Percentiles rank a stretch among this genome's conserved stretches.
Evolutionary conservation across 1,140 invertebrate genomes (phyloP).

Genomic region (Nilaparvata lugens): DNA sequence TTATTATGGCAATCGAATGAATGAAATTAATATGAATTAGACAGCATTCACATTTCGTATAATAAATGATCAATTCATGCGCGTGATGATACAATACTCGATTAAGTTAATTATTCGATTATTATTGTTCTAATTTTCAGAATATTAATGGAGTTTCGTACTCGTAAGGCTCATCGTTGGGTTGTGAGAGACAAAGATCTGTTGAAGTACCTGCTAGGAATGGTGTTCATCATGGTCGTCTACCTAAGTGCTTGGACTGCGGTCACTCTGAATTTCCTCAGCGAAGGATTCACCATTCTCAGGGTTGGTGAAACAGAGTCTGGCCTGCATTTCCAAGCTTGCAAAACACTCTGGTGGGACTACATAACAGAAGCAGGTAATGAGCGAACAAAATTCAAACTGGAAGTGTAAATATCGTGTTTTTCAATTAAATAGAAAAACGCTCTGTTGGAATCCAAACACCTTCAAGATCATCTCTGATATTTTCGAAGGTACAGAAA

Average conservation of each 20-base stretch:
- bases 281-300: slow-evolving; percentile 42
- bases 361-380: slow-evolving; percentile 71
- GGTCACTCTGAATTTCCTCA: slow-evolving; percentile 47
- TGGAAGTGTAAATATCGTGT: too few relatives aligned
- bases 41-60: too few relatives aligned
- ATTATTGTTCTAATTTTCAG: too few relatives aligned
- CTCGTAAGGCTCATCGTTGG: slow-evolving; percentile 82
- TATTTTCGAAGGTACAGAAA: too few relatives aligned
- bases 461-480: too few relatives aligned
- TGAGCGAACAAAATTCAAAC: too few relatives aligned
- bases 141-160: slow-evolving; percentile 61
- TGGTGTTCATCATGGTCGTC: slow-evolving; percentile 66
- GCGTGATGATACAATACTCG: too few relatives aligned
- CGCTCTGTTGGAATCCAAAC: too few relatives aligned
- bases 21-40: not conserved
- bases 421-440: too few relatives aligned
- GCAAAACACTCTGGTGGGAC: slow-evolving; percentile 78
- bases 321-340: slow-evolving; percentile 48
- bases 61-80: too few relatives aligned
- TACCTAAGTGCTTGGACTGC: slow-evolving; percentile 83
- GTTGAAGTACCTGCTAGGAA: slow-evolving; percentile 65
- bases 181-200: slow-evolving; percentile 76
- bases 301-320: slow-evolving; percentile 37
- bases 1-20: not conserved
- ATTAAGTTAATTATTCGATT: too few relatives aligned